Base-by-base conservation (phyloP, 2,113 vertebrate genomes). In the Cisticola juncidis region DNA sequence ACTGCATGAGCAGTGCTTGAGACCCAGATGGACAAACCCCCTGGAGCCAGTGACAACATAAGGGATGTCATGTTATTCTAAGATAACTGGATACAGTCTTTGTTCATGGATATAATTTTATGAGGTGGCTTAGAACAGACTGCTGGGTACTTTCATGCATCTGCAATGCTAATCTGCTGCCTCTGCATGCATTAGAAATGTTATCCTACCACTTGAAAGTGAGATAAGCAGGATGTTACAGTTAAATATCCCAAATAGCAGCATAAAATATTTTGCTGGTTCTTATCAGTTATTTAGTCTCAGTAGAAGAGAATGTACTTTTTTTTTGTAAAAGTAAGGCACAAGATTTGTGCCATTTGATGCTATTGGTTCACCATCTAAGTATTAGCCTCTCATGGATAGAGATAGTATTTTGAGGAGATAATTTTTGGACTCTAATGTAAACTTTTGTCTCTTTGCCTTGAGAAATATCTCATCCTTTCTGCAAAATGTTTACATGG, bases 1-100 rank as follows among this genome's bases (percentile, higher is more conserved):
- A 2, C 14, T 0, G 1, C 0, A 0, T 29, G 14, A 21, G 11
- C 22, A 19, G 0, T 10, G 69, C 31, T 61, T 89, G 15, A 57
- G 69, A 65, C 13, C 8, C 31, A n/a, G 26, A 21, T 45, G 44
- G 38, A 26, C 38, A 58, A 71, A 73, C 79, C 3, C 8, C 40
- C 33, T 11, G 9, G 44, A 56, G 79, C 58, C 18, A 24, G 44
- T 5, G 33, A 23, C 9, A 60, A 29, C 8, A 9, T 15, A 22
- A 82, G 12, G 33, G 9, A 28, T 38, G 26, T 76, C 19, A 4
- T 29, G 19, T 54, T 60, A 47, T 53, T 36, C 38, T 29, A 29
- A 92, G 38, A 20, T 42, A 48, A 16, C 61, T 44, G 19, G 18
- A 11, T 79, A 9, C 8, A 23, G 22, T 18, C 31, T 92, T 79